Evolutionary conservation across 2,797 vertebrate species (phyloP).

Genomic region (Arnoldichthys spilopterus): DNA sequence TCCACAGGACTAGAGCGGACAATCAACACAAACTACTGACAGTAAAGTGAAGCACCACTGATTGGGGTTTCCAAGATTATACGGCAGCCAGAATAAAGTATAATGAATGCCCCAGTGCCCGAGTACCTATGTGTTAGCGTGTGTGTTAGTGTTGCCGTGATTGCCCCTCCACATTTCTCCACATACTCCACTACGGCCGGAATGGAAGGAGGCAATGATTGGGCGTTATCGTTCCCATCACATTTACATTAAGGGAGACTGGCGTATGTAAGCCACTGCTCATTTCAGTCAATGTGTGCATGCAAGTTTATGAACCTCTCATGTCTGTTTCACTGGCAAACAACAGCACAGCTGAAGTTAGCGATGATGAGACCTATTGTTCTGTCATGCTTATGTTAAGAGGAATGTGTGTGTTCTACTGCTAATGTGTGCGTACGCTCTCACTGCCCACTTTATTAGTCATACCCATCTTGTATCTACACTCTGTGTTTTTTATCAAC

Average conservation of each 20-base stretch:
- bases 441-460: no score
- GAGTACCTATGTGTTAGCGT: constrained; percentile 21
- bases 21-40: background rate
- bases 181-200: constrained; percentile 10
- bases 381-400: background rate
- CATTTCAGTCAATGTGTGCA: background rate
- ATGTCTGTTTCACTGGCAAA: background rate
- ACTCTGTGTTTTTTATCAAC: no score
- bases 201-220: background rate
- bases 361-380: constrained; percentile 5
- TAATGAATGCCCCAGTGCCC: background rate
- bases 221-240: background rate
- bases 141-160: background rate
- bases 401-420: background rate
- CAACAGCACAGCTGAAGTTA: background rate
- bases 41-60: constrained; percentile 3
- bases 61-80: constrained; percentile 6
- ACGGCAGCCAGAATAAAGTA: background rate
- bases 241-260: background rate
- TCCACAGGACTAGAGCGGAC: background rate
- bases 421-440: no score
- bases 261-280: background rate
- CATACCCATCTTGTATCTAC: no score
- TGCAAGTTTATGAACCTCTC: constrained; percentile 16
- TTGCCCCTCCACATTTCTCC: background rate